Evolutionary conservation across 2,888 invertebrate species (phyloP).

Genomic region (Reticulitermes lucifugus): DNA sequence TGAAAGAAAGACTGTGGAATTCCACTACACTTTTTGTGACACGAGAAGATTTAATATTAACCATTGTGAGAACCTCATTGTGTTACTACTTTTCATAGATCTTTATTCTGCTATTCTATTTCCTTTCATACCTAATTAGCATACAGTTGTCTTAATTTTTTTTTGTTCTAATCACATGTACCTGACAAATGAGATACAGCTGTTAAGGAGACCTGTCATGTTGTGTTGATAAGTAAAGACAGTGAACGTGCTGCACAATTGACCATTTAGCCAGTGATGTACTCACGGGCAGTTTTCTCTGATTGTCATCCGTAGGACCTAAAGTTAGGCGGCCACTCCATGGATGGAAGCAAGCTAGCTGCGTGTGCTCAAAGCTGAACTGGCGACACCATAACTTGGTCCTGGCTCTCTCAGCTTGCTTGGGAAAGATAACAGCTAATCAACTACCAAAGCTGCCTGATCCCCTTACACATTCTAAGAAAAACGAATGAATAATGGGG

Average conservation of each 20-base stretch:
- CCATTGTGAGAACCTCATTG: too few relatives aligned
- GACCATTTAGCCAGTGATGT: not conserved
- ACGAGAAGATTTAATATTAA: too few relatives aligned
- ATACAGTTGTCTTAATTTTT: too few relatives aligned
- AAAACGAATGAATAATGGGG: not conserved
- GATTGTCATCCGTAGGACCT: slow-evolving; percentile 51
- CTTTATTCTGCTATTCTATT: too few relatives aligned
- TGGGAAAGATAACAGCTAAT: slow-evolving; percentile 21
- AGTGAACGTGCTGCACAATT: not conserved
- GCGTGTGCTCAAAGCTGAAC: slow-evolving; percentile 26
- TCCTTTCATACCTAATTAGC: too few relatives aligned
- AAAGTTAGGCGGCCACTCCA: slow-evolving; percentile 45
- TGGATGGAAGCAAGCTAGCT: slow-evolving; percentile 42
- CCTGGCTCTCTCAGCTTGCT: slow-evolving; percentile 35
- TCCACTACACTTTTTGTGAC: too few relatives aligned
- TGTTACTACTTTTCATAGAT: too few relatives aligned
- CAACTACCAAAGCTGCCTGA: slow-evolving; percentile 39
- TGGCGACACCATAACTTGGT: slow-evolving; percentile 23
- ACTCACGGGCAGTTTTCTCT: slow-evolving; percentile 49
- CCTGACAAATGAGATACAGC: too few relatives aligned
- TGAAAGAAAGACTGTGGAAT: too few relatives aligned
- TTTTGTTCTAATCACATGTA: too few relatives aligned
- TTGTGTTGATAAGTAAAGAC: too few relatives aligned
- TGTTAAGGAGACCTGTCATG: too few relatives aligned
- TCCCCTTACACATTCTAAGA: slow-evolving; percentile 18